Conservation (phyloP, 2,888 invertebrate genomes). For the Scaeva pyrastri region DNA sequence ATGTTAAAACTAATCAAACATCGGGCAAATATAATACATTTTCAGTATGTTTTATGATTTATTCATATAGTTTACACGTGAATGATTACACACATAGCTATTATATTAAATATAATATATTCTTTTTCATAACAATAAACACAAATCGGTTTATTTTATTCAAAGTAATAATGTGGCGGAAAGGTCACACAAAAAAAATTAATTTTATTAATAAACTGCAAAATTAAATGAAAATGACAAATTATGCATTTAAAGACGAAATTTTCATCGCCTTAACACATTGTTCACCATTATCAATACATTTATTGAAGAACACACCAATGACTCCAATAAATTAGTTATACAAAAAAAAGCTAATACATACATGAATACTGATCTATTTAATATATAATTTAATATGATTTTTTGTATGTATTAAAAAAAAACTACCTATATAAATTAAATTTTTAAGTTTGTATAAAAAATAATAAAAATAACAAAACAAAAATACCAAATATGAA, state of each 20-base stretch:
- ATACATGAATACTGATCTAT: constrained; percentile 51
- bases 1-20: constrained; percentile 66
- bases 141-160: constrained; percentile 59
- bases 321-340: constrained; percentile 48
- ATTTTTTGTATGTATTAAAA: constrained; percentile 51
- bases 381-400: constrained; percentile 32
- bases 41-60: constrained; percentile 27
- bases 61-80: constrained; percentile 20
- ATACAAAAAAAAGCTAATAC: constrained; percentile 41
- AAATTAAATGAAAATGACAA: constrained; percentile 58
- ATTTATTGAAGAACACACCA: constrained; percentile 22
- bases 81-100: constrained; percentile 14
- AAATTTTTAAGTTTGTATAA: constrained; percentile 72
- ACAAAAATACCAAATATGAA: constrained; percentile 46
- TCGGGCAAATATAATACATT: constrained; percentile 46
- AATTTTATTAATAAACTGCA: constrained; percentile 66
- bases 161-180: constrained; percentile 53
- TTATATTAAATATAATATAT: constrained; percentile 44
- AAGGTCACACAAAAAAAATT: constrained; percentile 36
- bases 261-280: constrained; percentile 41
- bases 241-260: constrained; percentile 63
- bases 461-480: constrained; percentile 30
- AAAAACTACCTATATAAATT: constrained; percentile 58
- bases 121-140: constrained; percentile 65
- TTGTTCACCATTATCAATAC: constrained; percentile 56